A percentile compares a stretch with the other conserved stretches of the same genome.
phyloP scores from a whole-genome alignment of 2,888 invertebrate genomes.

The Drosophila testacea region DNA sequence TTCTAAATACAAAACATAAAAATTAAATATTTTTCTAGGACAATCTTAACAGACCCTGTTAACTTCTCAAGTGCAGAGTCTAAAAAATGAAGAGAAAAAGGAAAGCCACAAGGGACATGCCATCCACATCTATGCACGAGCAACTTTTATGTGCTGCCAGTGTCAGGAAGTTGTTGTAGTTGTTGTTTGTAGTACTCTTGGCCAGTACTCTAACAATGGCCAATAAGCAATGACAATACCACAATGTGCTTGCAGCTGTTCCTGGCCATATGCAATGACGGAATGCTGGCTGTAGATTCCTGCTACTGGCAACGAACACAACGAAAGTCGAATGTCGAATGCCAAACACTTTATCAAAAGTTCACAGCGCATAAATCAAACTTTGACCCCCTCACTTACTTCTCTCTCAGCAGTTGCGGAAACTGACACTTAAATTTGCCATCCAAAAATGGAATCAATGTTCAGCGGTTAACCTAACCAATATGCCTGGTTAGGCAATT shows the following conservation, averaged over 20 bases:
- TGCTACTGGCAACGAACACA: conserved; percentile 13
- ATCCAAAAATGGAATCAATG: conserved; percentile 51
- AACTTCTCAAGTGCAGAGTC: too few species aligned
- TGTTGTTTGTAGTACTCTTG: conserved; percentile 7
- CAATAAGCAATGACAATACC: conserved; percentile 65
- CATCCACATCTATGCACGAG: conserved; percentile 56
- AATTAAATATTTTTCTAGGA: too few species aligned
- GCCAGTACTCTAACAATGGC: conserved; percentile 49
- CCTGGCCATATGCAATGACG: not conserved
- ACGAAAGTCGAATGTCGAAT: conserved; percentile 35
- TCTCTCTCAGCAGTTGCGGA: conserved; percentile 27
- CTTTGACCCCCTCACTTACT: not conserved
- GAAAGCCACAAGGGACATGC: conserved; percentile 42
- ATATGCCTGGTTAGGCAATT: conserved; percentile 45
- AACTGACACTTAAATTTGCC: conserved; percentile 55
- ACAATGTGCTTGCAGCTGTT: conserved; percentile 38
- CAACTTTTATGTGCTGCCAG: conserved; percentile 42
- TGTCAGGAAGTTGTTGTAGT: not conserved
- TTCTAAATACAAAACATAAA: too few species aligned
- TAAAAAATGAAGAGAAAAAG: conserved; percentile 8
- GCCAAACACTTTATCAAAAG: conserved; percentile 75
- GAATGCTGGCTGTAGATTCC: conserved; percentile 2
- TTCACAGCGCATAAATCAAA: conserved; percentile 72
- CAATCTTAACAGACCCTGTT: too few species aligned
- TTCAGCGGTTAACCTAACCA: conserved; percentile 49